A percentile compares a stretch with the other conserved stretches of the same genome.
These are phyloP conservation scores for Calcarius ornatus DNA, from an alignment of 2,113 vertebrate genomes.

Conservation along the genomic window DNA sequence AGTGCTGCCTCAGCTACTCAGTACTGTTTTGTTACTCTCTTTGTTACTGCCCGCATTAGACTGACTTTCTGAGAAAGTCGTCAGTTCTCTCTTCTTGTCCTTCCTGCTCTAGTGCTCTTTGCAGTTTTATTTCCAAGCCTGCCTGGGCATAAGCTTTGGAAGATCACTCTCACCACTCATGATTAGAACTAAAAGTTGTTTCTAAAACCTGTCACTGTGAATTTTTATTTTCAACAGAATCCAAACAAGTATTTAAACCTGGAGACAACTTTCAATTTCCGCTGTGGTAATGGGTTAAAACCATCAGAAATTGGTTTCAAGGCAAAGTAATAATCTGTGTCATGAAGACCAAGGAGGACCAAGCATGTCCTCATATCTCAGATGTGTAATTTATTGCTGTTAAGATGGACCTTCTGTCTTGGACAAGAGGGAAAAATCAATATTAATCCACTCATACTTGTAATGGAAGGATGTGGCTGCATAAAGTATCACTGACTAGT, in stretches of 20 bases:
- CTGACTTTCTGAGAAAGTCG: neutral
- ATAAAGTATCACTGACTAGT: slow-evolving; percentile 61
- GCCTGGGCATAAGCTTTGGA: neutral
- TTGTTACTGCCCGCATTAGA: neutral
- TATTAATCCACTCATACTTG: slow-evolving; percentile 77
- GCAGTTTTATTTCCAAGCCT: neutral
- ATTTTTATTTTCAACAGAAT: neutral
- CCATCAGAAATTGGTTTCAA: slow-evolving; percentile 26
- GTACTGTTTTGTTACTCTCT: neutral
- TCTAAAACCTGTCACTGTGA: neutral
- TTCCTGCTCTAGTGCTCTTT: neutral
- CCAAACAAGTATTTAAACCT: neutral
- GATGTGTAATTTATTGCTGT: slow-evolving; percentile 65
- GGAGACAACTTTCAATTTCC: neutral
- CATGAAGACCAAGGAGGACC: slow-evolving; percentile 12
- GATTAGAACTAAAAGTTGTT: neutral
- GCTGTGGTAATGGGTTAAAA: slow-evolving; percentile 50
- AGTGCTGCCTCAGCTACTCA: neutral
- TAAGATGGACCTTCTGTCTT: slow-evolving; percentile 63
- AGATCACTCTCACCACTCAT: neutral
- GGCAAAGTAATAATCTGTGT: slow-evolving; percentile 31
- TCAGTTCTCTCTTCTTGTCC: neutral
- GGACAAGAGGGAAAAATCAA: slow-evolving; percentile 70
- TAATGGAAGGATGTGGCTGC: slow-evolving; percentile 73
- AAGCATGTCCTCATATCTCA: slow-evolving; percentile 39